These are phyloP conservation scores for Bagarius yarrelli DNA, from an alignment of 2,113 vertebrate genomes.

Conservation along the genomic window DNA sequence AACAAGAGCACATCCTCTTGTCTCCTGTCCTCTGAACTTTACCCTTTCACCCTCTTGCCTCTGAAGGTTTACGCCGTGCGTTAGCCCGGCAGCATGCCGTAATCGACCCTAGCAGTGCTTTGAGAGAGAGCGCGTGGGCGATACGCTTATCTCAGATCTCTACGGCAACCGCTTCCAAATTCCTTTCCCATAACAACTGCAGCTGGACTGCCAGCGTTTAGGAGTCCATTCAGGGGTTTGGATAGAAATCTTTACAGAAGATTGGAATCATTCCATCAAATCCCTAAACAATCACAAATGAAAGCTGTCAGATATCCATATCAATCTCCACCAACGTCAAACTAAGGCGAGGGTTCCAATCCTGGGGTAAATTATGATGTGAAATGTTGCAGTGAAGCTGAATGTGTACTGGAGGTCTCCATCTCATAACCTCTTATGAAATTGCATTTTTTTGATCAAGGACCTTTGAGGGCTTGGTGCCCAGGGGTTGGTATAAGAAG, in stretches of 20 bases:
- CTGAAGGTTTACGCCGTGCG: conserved; percentile 15
- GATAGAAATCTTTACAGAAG: neutral
- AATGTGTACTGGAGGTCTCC: neutral
- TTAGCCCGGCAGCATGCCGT: conserved; percentile 16
- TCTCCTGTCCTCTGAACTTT: conserved; percentile 26
- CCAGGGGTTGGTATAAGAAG: neutral
- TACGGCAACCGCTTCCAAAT: conserved; percentile 25
- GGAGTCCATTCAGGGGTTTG: neutral
- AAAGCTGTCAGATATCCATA: neutral
- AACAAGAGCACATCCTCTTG: conserved; percentile 6
- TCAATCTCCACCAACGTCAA: neutral
- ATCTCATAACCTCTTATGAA: conserved; percentile 1
- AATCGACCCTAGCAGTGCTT: conserved; percentile 24
- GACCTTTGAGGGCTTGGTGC: neutral
- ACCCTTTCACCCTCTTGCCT: conserved; percentile 12
- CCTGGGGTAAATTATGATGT: neutral
- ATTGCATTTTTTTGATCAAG: neutral
- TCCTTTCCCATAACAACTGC: conserved; percentile 18
- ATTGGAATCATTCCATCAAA: neutral
- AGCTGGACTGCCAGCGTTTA: neutral
- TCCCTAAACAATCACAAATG: neutral
- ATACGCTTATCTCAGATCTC: conserved; percentile 26
- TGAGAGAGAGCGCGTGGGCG: conserved; percentile 20
- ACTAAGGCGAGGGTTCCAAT: no score
- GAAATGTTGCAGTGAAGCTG: neutral